Base-by-base conservation (phyloP, 92 coral and sea anemone genomes). In the Metridium senile region DNA sequence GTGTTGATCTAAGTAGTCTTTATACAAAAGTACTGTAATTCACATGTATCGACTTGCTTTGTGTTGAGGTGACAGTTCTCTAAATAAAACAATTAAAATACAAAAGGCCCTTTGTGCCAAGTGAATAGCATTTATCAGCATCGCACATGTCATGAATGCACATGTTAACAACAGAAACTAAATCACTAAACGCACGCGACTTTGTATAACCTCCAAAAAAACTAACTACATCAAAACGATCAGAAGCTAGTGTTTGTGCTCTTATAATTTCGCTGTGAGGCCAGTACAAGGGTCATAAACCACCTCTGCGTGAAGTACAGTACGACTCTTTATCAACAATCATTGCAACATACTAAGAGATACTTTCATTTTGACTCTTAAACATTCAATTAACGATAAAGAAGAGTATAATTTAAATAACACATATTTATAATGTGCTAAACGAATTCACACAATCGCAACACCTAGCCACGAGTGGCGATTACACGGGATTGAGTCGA, bases 111-210 rank as follows among this genome's bases (percentile, higher is more conserved):
- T 85, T 88, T 91, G 90, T 88, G 74, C 75, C 68, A 74, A 68
- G 28, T 89, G 93, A 91, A 91, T 89, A 86, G 85, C 93, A 73
- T 91, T 91, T 86, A 91, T 91, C 97, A 68, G 87, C 80, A 84
- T 82, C 82, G 97, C 97, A 89, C 97, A 89, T 91, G 97, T 91
- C 93, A 89, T 74, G 89, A 85, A 73, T 63, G 64, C 97, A 91
- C 97, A 91, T 91, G 97, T 82, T 89, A 85, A 89, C 88, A 89
- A 71, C 93, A 89, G 93, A 82, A 88, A 91, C 97, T 88, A 86
- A 76, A 77, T 83, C 77, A 71, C 72, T 70, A 71, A 68, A 71
- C 82, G 79, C 83, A 83, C 93, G 82, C 82, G 69, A 79, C 29
- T 8, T 76, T 10, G 18, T 6, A 59, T 22, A 59, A n/a, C 17